Evolutionary conservation across 2,797 vertebrate genomes (phyloP), one percentile per base, ranked within the genome.

Genomic region (Cichlasoma orientale): DNA sequence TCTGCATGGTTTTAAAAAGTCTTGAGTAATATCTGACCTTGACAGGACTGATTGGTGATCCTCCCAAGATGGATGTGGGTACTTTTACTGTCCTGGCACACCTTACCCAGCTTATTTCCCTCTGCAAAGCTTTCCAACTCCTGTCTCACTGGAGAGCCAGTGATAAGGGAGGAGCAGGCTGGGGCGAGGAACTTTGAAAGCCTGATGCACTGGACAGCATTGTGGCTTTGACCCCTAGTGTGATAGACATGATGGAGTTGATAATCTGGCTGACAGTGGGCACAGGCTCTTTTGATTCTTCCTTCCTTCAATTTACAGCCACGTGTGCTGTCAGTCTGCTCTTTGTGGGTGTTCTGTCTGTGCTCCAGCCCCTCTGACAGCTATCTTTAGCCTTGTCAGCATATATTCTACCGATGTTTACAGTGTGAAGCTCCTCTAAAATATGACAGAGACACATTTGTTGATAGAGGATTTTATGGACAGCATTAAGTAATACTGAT

Each of bases 181-280:
- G 11, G 23, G 41, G 52, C 2, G 7, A 61, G 11, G 13, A 72
- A 61, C 36, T 47, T 18, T 75, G 13, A 82, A 73, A 82, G 63
- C 72, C 44, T 0, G 13, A 75, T 25, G 57, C 18, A 19, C 52
- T 19, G 18, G 70, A 58, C 52, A 61, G 57, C 18, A 1, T 6
- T 71, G 25, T 68, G 74, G 53, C 55, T 77, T 53, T 79, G 77
- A 84, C 63, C 82, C 58, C 47, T 11, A 25, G 31, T 41, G 73
- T 54, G 78, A 81, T 38, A 29, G 72, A 77, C 58, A 80, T 56
- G 74, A 66, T 84, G 58, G 75, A 79, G 61, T 44, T 52, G 74
- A 80, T 77, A 76, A 82, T 63, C 69, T 12, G 41, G 1, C 52
- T 53, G 68, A 78, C 74, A 54, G 21, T 52, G 13, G 14, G 7